A percentile compares a stretch with the other conserved stretches of the same genome.
Evolutionary conservation across 2,797 vertebrate species (phyloP).

Genomic region (Euphonia xanthogaster): DNA sequence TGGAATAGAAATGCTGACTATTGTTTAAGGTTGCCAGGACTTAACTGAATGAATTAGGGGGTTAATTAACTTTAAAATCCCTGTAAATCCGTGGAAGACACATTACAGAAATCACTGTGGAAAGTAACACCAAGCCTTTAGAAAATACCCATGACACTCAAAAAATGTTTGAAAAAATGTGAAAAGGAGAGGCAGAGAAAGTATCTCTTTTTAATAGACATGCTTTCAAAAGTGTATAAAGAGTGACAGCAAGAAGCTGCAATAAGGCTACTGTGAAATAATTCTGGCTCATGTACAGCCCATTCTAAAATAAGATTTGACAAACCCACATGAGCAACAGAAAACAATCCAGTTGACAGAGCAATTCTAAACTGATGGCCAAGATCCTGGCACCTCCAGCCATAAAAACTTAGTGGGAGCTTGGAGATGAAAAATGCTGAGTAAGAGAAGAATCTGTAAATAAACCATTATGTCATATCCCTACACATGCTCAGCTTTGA

Average conservation of each 20-base stretch:
- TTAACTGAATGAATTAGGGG: neutral
- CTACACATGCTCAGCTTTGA: neutral
- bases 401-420: neutral
- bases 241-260: neutral
- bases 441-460: neutral
- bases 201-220: neutral
- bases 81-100: neutral
- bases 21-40: neutral
- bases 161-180: constrained; percentile 14
- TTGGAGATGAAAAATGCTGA: neutral
- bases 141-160: neutral
- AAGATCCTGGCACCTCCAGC: neutral
- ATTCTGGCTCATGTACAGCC: neutral
- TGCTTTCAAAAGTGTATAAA: neutral
- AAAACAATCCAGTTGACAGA: neutral
- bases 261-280: constrained; percentile 21
- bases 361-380: neutral
- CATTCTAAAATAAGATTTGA: constrained; percentile 4
- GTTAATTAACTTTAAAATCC: neutral
- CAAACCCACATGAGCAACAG: neutral
- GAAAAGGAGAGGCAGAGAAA: neutral
- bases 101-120: neutral
- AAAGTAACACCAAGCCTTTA: constrained; percentile 1
- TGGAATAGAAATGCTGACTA: constrained; percentile 19
- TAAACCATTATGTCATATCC: neutral